phyloP scores from a whole-genome alignment of 2,113 vertebrate genomes.

The Alexandromys fortis region DNA sequence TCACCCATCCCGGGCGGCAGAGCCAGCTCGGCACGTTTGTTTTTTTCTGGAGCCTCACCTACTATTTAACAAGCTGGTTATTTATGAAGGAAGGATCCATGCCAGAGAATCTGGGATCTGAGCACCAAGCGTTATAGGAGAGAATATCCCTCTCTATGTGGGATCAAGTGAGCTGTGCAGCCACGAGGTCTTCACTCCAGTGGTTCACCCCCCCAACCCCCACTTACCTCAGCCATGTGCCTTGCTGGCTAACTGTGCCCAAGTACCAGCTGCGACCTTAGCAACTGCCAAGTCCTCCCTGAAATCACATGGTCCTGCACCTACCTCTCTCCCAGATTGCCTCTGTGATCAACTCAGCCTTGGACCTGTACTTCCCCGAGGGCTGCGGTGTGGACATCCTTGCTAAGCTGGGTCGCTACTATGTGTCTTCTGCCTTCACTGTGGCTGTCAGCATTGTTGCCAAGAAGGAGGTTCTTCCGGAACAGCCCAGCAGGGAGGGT shows the following conservation, averaged over 20 bases:
- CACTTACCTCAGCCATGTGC: no score
- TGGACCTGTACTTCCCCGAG: conserved; percentile 89
- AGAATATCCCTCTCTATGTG: background rate
- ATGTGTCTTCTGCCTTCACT: conserved; percentile 87
- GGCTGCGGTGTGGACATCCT: conserved; percentile 85
- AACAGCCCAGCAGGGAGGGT: conserved; percentile 82
- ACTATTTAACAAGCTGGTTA: conserved; percentile 38
- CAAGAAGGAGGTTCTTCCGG: conserved; percentile 80
- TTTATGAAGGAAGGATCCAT: conserved; percentile 24
- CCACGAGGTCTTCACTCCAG: background rate
- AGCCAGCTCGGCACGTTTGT: conserved; percentile 1
- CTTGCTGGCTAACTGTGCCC: background rate
- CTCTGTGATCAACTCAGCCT: conserved; percentile 84
- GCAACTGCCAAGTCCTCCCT: conserved; percentile 2
- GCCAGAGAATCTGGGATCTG: conserved; percentile 7
- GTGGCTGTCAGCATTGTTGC: conserved; percentile 84
- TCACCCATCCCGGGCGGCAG: background rate
- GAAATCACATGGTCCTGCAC: background rate
- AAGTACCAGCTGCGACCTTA: conserved; percentile 19
- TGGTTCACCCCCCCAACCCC: background rate
- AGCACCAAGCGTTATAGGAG: background rate
- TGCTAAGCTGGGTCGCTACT: conserved; percentile 86
- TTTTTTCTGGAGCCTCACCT: background rate
- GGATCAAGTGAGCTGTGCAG: background rate
- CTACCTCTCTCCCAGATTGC: conserved; percentile 75